These are phyloP conservation scores for Netelia melanura DNA, from an alignment of 2,888 invertebrate genomes.

Conservation along the genomic window DNA sequence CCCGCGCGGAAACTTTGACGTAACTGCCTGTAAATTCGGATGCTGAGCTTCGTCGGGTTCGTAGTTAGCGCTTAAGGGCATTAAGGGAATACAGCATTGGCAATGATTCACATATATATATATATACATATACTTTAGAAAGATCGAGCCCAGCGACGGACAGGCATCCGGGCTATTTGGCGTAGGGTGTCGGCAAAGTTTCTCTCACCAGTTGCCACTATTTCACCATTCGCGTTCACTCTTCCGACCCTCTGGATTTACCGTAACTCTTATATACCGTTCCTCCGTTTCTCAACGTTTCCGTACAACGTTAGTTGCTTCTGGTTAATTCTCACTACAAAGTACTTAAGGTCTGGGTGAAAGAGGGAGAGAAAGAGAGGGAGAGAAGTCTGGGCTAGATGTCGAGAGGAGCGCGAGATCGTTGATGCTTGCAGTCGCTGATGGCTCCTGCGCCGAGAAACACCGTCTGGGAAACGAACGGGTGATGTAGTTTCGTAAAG, in stretches of 20 bases:
- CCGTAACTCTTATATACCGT: constrained; percentile 30
- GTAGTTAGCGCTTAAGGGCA: constrained; percentile 8
- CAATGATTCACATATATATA: constrained; percentile 22
- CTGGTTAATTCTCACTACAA: constrained; percentile 70
- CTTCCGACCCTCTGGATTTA: constrained; percentile 11
- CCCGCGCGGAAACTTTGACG: constrained; percentile 21
- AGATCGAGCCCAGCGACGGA: constrained; percentile 22
- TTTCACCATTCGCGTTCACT: constrained; percentile 36
- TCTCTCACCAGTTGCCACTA: constrained; percentile 48
- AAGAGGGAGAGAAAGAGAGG: constrained; percentile 33
- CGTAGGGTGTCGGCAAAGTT: constrained; percentile 55
- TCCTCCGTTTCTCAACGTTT: constrained; percentile 39
- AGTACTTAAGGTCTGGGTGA: constrained; percentile 67
- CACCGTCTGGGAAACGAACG: constrained; percentile 69
- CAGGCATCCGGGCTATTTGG: constrained; percentile 48
- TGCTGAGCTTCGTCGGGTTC: constrained; percentile 37
- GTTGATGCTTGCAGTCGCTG: constrained; percentile 46
- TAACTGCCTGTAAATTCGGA: constrained; percentile 30
- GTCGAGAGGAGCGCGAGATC: constrained; percentile 18
- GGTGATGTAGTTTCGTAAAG: constrained; percentile 67
- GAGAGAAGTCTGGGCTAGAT: constrained; percentile 41
- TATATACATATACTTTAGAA: background rate
- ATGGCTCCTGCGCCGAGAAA: constrained; percentile 38
- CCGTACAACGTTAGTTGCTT: constrained; percentile 64
- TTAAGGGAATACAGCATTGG: constrained; percentile 9